Evolutionary conservation across 2,797 vertebrate species (phyloP).

Genomic region (Premnoplex brunnescens): DNA sequence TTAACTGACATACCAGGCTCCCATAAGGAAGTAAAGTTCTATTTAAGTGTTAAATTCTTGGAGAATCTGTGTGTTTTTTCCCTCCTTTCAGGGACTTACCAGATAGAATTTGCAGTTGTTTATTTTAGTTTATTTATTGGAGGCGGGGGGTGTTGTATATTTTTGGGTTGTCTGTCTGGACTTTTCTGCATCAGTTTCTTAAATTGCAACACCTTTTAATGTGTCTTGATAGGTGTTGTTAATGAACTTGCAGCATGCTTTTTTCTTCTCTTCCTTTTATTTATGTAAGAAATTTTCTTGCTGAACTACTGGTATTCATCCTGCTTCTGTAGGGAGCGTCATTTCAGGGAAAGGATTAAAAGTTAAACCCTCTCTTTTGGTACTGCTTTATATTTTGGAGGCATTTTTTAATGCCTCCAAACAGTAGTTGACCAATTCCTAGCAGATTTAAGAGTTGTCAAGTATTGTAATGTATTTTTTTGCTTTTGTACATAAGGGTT

Average conservation of each 20-base stretch:
- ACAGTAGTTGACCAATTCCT: not conserved
- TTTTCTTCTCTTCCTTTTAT: not conserved
- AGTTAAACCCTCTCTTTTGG: not conserved
- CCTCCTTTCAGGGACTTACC: not conserved
- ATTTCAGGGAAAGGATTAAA: not conserved
- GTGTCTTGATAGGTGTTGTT: not conserved
- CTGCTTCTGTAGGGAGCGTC: not conserved
- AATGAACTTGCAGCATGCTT: not conserved
- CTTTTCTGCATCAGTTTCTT: not conserved
- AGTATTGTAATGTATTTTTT: not conserved
- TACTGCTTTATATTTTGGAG: not conserved
- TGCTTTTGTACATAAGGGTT: not conserved
- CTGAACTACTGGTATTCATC: not conserved
- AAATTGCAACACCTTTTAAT: not conserved
- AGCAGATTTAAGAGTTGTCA: not conserved
- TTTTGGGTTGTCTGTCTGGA: not conserved
- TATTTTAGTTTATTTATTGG: not conserved
- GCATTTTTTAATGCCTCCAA: not conserved
- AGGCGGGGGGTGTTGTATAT: not conserved
- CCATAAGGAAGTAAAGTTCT: not conserved
- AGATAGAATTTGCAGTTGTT: constrained; percentile 8
- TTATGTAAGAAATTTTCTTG: not conserved
- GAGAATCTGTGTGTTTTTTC: not conserved
- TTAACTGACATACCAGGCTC: not conserved
- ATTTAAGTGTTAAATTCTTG: not conserved